phyloP scores from a whole-genome alignment of 1,140 invertebrate genomes.

The Episyrphus balteatus region DNA sequence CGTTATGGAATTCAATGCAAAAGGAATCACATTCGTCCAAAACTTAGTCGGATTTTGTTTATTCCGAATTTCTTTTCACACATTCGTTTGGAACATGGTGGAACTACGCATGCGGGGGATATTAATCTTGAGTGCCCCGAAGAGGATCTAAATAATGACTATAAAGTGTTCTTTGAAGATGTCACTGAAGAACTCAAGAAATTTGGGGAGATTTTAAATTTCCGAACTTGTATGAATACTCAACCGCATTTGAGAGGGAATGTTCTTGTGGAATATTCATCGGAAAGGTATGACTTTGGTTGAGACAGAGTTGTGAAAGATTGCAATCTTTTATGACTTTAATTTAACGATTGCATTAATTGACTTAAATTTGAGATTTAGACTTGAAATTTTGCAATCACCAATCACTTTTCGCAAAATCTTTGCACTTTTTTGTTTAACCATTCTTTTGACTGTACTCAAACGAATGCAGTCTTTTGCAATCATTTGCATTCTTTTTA shows the following conservation, averaged over 20 bases:
- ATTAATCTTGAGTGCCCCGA: constrained; percentile 73
- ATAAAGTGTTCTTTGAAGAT: constrained; percentile 80
- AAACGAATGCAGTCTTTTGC: too few species aligned
- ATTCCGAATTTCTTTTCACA: constrained; percentile 77
- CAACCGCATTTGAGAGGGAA: constrained; percentile 81
- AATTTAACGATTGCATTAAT: neutral
- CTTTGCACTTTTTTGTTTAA: too few species aligned
- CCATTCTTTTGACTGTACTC: too few species aligned
- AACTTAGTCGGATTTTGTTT: constrained; percentile 51
- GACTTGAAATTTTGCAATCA: too few species aligned
- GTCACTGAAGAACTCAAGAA: constrained; percentile 71
- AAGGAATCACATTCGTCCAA: constrained; percentile 66
- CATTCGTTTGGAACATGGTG: constrained; percentile 64
- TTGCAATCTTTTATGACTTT: too few species aligned
- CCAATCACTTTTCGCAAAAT: too few species aligned
- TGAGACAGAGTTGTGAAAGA: neutral
- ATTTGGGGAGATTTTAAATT: constrained; percentile 64
- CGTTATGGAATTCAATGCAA: constrained; percentile 69
- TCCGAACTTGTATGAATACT: constrained; percentile 74
- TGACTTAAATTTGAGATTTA: too few species aligned
- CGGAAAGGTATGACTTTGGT: constrained; percentile 19
- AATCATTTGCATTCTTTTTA: too few species aligned
- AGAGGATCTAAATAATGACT: constrained; percentile 67
- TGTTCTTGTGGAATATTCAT: constrained; percentile 73
- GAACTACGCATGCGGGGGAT: constrained; percentile 64